These are phyloP conservation scores for Leptopterna dolabrata DNA, from an alignment of 2,888 invertebrate species.

Conservation along the genomic window DNA sequence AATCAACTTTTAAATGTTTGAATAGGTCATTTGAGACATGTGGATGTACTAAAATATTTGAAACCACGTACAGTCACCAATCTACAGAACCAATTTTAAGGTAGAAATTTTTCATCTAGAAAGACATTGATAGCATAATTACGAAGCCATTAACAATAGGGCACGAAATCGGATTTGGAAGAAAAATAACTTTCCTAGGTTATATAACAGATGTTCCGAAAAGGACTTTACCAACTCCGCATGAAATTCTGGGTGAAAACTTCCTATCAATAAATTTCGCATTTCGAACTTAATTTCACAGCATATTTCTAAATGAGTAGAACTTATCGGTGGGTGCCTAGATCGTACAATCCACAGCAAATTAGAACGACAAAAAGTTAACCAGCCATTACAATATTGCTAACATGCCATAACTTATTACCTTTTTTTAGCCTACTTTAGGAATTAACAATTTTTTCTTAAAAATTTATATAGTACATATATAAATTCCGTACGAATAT, in stretches of 20 bases:
- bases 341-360: neutral
- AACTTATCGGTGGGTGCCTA: neutral
- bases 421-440: slow-evolving; percentile 12
- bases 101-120: neutral
- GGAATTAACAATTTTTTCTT: slow-evolving; percentile 45
- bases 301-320: neutral
- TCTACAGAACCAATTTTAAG: neutral
- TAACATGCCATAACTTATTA: slow-evolving; percentile 23
- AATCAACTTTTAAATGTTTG: neutral
- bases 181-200: slow-evolving; percentile 1
- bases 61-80: neutral
- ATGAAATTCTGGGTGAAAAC: neutral
- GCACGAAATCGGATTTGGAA: neutral
- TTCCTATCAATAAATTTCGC: neutral
- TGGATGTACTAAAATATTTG: neutral
- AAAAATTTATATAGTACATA: slow-evolving; percentile 14
- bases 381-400: slow-evolving; percentile 31
- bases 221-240: neutral
- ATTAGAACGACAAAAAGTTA: slow-evolving; percentile 4
- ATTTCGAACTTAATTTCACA: neutral
- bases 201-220: no score
- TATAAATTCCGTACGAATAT: slow-evolving; percentile 26
- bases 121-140: neutral
- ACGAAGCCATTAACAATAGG: neutral
- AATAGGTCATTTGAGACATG: neutral